phyloP scores from a whole-genome alignment of 2,797 vertebrate species.

The Parauchenoglanis ngamensis region DNA sequence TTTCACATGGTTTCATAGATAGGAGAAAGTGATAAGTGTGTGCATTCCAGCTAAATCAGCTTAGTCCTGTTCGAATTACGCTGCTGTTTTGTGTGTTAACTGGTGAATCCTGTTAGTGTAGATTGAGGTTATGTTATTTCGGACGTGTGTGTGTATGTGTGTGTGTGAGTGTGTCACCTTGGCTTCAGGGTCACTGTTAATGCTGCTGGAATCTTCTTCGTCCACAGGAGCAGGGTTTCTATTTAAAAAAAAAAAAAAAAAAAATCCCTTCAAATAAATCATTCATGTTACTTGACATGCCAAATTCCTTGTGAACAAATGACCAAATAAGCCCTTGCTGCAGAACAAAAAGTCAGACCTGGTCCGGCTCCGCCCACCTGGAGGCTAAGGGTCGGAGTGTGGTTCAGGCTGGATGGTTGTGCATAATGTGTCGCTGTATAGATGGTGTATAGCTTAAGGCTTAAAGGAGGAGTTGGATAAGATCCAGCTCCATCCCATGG shows the following conservation, averaged over 20 bases:
- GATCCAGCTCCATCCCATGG: not conserved
- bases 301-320: not conserved
- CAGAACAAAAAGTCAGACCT: not conserved
- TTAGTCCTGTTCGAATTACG: not conserved
- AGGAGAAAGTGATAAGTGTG: not conserved
- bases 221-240: conserved; percentile 86
- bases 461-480: not conserved
- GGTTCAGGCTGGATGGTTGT: not conserved
- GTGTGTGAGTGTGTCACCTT: conserved; percentile 77
- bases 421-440: not conserved
- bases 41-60: not conserved
- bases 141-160: not conserved
- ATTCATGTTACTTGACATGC: not conserved
- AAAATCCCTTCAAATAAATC: not conserved
- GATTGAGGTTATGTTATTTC: not conserved
- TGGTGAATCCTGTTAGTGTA: not conserved
- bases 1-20: not conserved
- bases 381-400: not conserved
- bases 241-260: not conserved
- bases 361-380: not conserved
- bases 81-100: not conserved
- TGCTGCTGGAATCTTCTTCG: conserved; percentile 84
- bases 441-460: not conserved
- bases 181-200: conserved; percentile 89
- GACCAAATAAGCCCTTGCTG: not conserved